phyloP scores from a whole-genome alignment of 2,888 invertebrate species.

The Lithophane leautieri region DNA sequence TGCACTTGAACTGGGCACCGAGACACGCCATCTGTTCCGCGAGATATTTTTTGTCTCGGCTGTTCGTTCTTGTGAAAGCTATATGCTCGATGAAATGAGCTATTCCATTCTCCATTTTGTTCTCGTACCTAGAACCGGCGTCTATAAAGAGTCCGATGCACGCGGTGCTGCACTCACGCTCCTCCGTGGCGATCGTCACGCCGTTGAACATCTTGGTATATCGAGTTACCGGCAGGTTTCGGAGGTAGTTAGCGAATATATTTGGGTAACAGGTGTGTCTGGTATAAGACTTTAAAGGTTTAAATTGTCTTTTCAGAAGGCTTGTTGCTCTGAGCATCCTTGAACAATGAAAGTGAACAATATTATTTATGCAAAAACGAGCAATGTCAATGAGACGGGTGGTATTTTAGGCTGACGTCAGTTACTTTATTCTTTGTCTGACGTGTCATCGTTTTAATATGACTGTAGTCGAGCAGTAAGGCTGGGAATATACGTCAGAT shows the following conservation, averaged over 20 bases:
- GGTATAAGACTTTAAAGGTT: conserved; percentile 83
- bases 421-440: background rate
- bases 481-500: too few relatives aligned
- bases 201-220: conserved; percentile 95
- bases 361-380: conserved; percentile 18
- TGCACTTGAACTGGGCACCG: conserved; percentile 98
- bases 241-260: conserved; percentile 68
- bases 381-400: conserved; percentile 12
- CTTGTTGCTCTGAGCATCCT: conserved; percentile 66
- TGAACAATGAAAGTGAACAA: conserved; percentile 16
- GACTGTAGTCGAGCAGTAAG: conserved; percentile 5
- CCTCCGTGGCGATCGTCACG: conserved; percentile 97
- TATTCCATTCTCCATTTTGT: conserved; percentile 77
- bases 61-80: conserved; percentile 91
- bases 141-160: conserved; percentile 80
- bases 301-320: conserved; percentile 58
- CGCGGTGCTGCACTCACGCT: conserved; percentile 93
- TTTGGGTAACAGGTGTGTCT: conserved; percentile 90
- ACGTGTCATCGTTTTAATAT: conserved; percentile 19
- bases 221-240: conserved; percentile 95
- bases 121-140: conserved; percentile 82
- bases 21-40: conserved; percentile 98
- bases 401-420: conserved; percentile 8
- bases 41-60: conserved; percentile 95
- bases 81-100: conserved; percentile 86